phyloP scores from a whole-genome alignment of 2,797 vertebrate species.

The Thaleichthys pacificus region DNA sequence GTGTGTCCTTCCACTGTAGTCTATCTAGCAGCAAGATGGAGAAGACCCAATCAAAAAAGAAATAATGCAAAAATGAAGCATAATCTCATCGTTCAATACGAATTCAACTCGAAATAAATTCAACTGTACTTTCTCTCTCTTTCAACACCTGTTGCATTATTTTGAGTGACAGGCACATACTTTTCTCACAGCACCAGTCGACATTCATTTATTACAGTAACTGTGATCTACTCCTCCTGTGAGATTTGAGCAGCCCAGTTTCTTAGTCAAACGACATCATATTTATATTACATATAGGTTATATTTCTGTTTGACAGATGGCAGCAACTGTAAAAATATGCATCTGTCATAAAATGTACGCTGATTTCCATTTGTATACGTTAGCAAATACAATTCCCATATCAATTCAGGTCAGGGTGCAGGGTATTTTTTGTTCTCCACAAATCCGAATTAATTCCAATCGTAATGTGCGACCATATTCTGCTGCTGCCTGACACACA shows the following conservation, averaged over 20 bases:
- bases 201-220: constrained; percentile 61
- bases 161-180: constrained; percentile 35
- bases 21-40: no score
- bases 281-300: constrained; percentile 66
- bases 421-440: constrained; percentile 22
- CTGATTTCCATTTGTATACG: constrained; percentile 61
- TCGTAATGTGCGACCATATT: background rate
- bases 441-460: constrained; percentile 35
- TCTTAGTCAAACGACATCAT: constrained; percentile 59
- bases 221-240: constrained; percentile 2
- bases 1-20: background rate
- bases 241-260: constrained; percentile 58
- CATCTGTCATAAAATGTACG: constrained; percentile 45
- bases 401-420: constrained; percentile 59
- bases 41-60: no score
- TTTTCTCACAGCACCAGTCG: constrained; percentile 53
- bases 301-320: constrained; percentile 52
- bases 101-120: background rate
- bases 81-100: constrained; percentile 25
- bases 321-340: constrained; percentile 48
- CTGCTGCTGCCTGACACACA: background rate
- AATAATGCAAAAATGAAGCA: no score
- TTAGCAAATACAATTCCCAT: constrained; percentile 36
- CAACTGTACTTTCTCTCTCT: constrained; percentile 34
- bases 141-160: constrained; percentile 48